Evolutionary conservation across 2,113 vertebrate species (phyloP), one percentile per base, ranked within the genome.

Genomic region (Xiphias gladius): DNA sequence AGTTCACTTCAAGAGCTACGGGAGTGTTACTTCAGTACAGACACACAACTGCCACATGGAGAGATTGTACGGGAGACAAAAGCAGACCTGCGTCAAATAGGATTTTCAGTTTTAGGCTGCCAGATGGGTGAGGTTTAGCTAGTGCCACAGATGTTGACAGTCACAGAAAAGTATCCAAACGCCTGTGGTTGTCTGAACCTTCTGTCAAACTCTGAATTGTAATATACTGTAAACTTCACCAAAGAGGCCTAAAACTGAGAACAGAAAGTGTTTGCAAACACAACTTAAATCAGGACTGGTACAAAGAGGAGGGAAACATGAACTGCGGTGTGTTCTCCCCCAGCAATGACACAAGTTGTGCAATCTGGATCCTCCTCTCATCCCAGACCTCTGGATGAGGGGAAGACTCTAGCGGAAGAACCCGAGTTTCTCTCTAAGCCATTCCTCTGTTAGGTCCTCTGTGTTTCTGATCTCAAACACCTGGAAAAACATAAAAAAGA

Each of bases 381-480:
- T 65, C 63, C 63, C 69, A 65, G 52, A 78, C 81, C 72, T 37
- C 77, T 22, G 24, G 26, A 48, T 1, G 50, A 74, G 52, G 54
- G 7, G 58, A 32, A 1, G 52, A 19, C 30, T 39, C 90, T 97
- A 99, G 87, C 97, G 96, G 94, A 99, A 99, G 95, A 97, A 98
- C 79, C 97, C 96, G 16, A 99, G 96, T 94, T 98, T 99, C 94
- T 97, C 97, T 79, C 93, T 94, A 72, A 99, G 97, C 98, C 98
- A 99, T 72, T 99, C 98, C 94, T 99, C 98, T 62, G 97, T 97
- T 46, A 99, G 94, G 92, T 99, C 98, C 95, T 99, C 98, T 1
- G 97, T 99, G 94, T 97, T 99, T 86, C 98, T 96, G 92, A 99
- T 97, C 95, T 99, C 98, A 92, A 99, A 99, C 85, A 99, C 98